A percentile compares a stretch with the other conserved stretches of the same genome.
These are phyloP conservation scores for Oasisia sp. DNA, from an alignment of 2,888 invertebrate genomes.

Conservation along the genomic window DNA sequence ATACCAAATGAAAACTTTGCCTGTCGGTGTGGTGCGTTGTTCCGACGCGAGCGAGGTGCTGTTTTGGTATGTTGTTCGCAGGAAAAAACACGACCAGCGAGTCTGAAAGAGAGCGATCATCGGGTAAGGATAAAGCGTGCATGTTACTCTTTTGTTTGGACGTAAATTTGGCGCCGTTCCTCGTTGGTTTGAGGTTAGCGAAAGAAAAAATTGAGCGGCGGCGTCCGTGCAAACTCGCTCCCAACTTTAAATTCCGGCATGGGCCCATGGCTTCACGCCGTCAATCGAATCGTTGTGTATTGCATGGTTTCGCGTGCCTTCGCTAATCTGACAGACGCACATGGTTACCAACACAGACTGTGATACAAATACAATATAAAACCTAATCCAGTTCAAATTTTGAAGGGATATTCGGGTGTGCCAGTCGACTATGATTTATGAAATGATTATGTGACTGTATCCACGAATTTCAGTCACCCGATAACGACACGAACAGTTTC, in stretches of 20 bases:
- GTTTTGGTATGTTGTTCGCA: slow-evolving; percentile 13
- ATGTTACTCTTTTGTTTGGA: slow-evolving; percentile 2
- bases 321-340: neutral
- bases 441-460: neutral
- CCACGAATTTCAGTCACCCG: neutral
- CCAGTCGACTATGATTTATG: neutral
- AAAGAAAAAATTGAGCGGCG: neutral
- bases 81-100: slow-evolving; percentile 17
- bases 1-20: neutral
- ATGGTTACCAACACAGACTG: neutral
- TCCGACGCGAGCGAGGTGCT: neutral
- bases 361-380: neutral
- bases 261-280: neutral
- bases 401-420: neutral
- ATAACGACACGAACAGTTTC: neutral
- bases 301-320: neutral
- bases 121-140: slow-evolving; percentile 6
- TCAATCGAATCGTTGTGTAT: neutral
- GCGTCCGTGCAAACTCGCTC: neutral
- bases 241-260: slow-evolving; percentile 8
- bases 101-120: neutral
- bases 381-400: neutral
- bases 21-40: slow-evolving; percentile 3
- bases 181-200: neutral
- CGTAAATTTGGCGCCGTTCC: neutral